Evolutionary conservation across 1,140 invertebrate species (phyloP).

Genomic region (Papilio dardanus): DNA sequence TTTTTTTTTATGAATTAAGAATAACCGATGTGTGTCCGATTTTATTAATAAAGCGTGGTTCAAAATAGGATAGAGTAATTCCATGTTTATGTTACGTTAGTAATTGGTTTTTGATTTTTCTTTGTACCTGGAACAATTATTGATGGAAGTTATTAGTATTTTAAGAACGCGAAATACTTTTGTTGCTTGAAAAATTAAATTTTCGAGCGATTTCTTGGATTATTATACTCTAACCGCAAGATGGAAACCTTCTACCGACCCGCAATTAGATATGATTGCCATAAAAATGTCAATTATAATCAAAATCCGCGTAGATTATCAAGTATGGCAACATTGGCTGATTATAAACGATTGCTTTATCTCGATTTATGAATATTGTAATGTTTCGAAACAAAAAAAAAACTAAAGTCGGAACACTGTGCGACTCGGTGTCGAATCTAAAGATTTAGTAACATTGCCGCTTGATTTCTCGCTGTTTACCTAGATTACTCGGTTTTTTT

Average conservation of each 20-base stretch:
- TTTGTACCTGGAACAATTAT: too few species aligned
- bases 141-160: too few species aligned
- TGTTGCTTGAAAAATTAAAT: background rate
- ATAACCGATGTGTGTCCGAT: too few species aligned
- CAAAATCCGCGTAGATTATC: constrained; percentile 31
- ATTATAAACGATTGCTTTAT: constrained; percentile 38
- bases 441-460: constrained; percentile 66
- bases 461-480: constrained; percentile 78
- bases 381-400: constrained; percentile 46
- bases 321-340: constrained; percentile 32
- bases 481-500: constrained; percentile 75
- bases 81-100: too few species aligned
- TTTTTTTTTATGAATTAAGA: too few species aligned
- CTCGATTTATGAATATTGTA: constrained; percentile 55
- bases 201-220: background rate
- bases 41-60: too few species aligned
- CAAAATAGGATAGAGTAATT: too few species aligned
- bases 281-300: constrained; percentile 14
- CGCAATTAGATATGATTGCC: background rate
- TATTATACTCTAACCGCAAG: background rate
- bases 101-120: too few species aligned
- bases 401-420: constrained; percentile 48
- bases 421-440: constrained; percentile 45
- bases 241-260: background rate
- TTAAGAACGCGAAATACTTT: too few species aligned